Conservation (phyloP, 2,888 invertebrate genomes). For the Onchidella celtica region DNA sequence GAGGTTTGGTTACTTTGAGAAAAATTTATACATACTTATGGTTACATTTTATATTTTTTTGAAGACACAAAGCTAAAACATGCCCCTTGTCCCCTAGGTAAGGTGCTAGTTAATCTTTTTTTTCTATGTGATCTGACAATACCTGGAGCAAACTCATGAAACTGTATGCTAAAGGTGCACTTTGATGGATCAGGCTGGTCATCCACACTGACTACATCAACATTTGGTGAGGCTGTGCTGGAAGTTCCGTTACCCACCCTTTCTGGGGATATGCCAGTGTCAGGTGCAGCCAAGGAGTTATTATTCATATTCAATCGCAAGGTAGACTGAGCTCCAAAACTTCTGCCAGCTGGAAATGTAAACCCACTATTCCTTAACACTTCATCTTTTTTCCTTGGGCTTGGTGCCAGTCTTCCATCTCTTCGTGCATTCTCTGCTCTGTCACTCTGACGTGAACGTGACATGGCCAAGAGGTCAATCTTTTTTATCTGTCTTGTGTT, state of each 20-base stretch:
- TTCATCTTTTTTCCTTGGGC: conserved; percentile 48
- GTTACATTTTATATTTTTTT: too few species aligned
- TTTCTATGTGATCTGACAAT: neutral
- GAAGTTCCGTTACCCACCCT: conserved; percentile 30
- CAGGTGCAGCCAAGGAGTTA: neutral
- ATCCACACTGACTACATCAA: conserved; percentile 51
- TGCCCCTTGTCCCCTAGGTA: neutral
- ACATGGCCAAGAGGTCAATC: conserved; percentile 49
- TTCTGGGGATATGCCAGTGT: conserved; percentile 36
- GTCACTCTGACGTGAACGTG: conserved; percentile 49
- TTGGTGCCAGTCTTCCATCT: conserved; percentile 46
- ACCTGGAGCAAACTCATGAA: conserved; percentile 49
- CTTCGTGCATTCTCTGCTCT: conserved; percentile 48
- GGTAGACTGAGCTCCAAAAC: conserved; percentile 28
- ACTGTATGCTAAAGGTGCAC: conserved; percentile 49
- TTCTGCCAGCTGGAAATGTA: conserved; percentile 31
- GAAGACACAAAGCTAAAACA: neutral
- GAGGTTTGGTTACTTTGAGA: too few species aligned
- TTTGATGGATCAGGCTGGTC: conserved; percentile 44
- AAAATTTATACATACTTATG: too few species aligned
- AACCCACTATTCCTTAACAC: conserved; percentile 45
- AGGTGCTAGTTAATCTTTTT: neutral
- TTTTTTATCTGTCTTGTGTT: conserved; percentile 43
- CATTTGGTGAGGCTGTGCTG: conserved; percentile 43
- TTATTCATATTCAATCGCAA: conserved; percentile 23